Evolutionary conservation across 2,113 vertebrate species (phyloP).

Genomic region (Polypterus senegalus): DNA sequence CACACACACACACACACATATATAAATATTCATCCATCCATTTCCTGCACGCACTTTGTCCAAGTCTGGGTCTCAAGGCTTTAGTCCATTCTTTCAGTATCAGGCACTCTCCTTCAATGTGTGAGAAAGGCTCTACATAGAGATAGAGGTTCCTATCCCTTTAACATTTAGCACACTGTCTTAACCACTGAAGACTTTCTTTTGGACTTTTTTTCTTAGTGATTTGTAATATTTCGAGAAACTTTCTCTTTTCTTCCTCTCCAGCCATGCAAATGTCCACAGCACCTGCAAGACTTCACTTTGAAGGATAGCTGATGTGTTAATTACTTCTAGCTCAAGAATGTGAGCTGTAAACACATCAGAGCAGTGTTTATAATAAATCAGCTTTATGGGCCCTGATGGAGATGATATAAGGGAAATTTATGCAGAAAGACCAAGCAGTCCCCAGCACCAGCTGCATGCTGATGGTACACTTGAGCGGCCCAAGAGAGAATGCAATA

Average conservation of each 20-base stretch:
- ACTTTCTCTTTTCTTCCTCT: slow-evolving; percentile 10
- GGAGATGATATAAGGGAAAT: slow-evolving; percentile 91
- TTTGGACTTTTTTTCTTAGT: slow-evolving; percentile 26
- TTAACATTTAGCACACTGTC: slow-evolving; percentile 31
- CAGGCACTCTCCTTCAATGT: too few species aligned
- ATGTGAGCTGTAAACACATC: slow-evolving; percentile 91
- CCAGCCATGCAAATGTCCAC: slow-evolving; percentile 27
- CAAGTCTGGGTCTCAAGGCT: too few species aligned
- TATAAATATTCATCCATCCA: neutral
- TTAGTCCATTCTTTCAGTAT: too few species aligned
- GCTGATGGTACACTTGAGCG: slow-evolving; percentile 40
- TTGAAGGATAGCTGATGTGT: slow-evolving; percentile 78
- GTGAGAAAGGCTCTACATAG: neutral
- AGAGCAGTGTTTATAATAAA: slow-evolving; percentile 97
- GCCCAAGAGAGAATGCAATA: slow-evolving; percentile 30
- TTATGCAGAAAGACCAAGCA: slow-evolving; percentile 76
- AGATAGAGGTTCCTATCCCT: slow-evolving; percentile 22
- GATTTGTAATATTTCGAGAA: slow-evolving; percentile 23
- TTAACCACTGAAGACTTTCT: slow-evolving; percentile 31
- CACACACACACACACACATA: too few species aligned
- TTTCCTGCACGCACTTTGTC: neutral
- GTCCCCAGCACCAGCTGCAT: slow-evolving; percentile 75
- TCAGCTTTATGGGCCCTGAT: slow-evolving; percentile 98
- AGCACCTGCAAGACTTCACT: slow-evolving; percentile 91
- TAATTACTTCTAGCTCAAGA: slow-evolving; percentile 82